Evolutionary conservation across 2,888 invertebrate species (phyloP).

Genomic region (Saturnia pavonia): DNA sequence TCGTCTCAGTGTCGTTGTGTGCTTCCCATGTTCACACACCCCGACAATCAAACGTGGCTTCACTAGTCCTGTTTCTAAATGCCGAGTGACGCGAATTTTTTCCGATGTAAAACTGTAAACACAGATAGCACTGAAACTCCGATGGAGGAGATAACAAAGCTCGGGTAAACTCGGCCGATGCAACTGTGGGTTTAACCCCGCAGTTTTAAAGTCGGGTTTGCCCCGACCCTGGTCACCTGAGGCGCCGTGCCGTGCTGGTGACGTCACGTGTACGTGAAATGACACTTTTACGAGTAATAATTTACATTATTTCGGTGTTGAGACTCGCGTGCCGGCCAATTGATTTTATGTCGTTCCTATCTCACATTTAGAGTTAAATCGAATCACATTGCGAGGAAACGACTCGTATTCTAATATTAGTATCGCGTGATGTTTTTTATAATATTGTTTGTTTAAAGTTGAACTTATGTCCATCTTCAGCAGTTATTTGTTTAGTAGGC

Average conservation of each 20-base stretch:
- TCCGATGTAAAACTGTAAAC: slow-evolving; percentile 38
- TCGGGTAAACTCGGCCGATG: slow-evolving; percentile 50
- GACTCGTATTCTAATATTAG: slow-evolving; percentile 75
- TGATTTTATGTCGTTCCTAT: slow-evolving; percentile 79
- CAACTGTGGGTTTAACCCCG: background rate
- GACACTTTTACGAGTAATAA: slow-evolving; percentile 81
- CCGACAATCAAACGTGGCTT: slow-evolving; percentile 29
- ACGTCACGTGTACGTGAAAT: slow-evolving; percentile 79
- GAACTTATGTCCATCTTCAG: background rate
- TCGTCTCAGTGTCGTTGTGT: slow-evolving; percentile 72
- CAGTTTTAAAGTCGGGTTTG: background rate
- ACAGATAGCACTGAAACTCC: slow-evolving; percentile 27
- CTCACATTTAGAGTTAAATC: slow-evolving; percentile 77
- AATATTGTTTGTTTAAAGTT: background rate
- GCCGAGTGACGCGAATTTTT: slow-evolving; percentile 12
- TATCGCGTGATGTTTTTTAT: slow-evolving; percentile 61
- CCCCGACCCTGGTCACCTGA: background rate
- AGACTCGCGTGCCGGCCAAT: slow-evolving; percentile 78
- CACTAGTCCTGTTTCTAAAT: slow-evolving; percentile 7
- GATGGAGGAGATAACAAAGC: slow-evolving; percentile 55
- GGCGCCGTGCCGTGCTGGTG: slow-evolving; percentile 35
- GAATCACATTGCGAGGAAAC: slow-evolving; percentile 74
- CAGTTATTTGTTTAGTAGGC: background rate
- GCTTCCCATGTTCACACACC: slow-evolving; percentile 56
- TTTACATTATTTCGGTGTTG: slow-evolving; percentile 79